These are phyloP conservation scores for Platerodrilus igneus DNA, from an alignment of 2,888 invertebrate genomes.

Conservation along the genomic window DNA sequence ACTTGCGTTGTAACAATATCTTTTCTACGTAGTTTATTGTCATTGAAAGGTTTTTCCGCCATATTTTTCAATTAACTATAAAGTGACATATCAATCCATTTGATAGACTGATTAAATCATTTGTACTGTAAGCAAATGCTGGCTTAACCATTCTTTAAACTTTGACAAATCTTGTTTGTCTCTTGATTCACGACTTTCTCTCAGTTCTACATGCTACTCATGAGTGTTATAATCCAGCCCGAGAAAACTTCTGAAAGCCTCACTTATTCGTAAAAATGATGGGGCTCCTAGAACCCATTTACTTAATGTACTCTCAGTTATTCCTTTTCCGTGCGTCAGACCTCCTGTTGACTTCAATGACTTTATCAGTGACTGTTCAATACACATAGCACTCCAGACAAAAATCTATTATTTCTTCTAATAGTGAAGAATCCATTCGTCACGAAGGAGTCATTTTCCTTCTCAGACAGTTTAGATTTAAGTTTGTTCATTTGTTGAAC, in stretches of 20 bases:
- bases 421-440: constrained; percentile 1
- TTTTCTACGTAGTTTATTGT: not conserved
- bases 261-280: constrained; percentile 1
- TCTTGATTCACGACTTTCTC: constrained; percentile 1
- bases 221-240: constrained; percentile 1
- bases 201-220: not conserved
- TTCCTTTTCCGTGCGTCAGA: too few species aligned
- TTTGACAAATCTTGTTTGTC: constrained; percentile 2
- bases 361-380: not conserved
- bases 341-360: constrained; percentile 1
- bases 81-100: constrained; percentile 1
- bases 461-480: not conserved
- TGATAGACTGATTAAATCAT: not conserved
- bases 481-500: too few species aligned
- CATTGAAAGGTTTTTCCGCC: not conserved
- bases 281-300: not conserved
- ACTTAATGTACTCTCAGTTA: too few species aligned
- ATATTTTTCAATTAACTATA: constrained; percentile 4
- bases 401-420: not conserved
- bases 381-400: constrained; percentile 1
- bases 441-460: not conserved
- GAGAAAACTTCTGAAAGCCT: constrained; percentile 2
- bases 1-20: constrained; percentile 4
- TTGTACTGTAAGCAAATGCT: constrained; percentile 4
- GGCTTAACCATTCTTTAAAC: constrained; percentile 5